Evolutionary conservation across 2,888 invertebrate genomes (phyloP), one percentile per base, ranked within the genome.

Genomic region (Volucella inanis): DNA sequence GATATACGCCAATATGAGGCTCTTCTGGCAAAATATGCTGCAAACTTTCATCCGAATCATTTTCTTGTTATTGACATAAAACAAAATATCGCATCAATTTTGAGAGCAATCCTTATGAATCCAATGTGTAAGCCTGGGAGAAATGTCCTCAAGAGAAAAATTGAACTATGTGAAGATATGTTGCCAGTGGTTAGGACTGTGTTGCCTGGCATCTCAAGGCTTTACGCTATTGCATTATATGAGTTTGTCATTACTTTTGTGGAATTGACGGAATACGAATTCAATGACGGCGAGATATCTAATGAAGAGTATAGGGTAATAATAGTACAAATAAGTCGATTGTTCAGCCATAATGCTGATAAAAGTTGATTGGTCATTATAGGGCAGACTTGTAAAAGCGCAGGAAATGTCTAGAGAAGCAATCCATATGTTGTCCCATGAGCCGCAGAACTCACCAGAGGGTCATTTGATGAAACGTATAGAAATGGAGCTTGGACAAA

Each of bases 391-490:
- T 3, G 22, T 61, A 0, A 64, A 54, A 47, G 94, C 94, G 0
- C 94, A 94, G 87, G 92, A 90, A 83, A 92, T 93, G 85, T 91
- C 96, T 14, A 94, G 94, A 88, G 93, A 93, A 77, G 93, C 95
- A 0, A 90, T 95, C 14, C 93, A 93, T 87, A 94, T 95, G 92
- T 91, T 96, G 18, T 92, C 95, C 15, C 94, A 95, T 77, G 96
- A 96, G 90, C 96, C 96, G 0, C 91, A 93, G 0, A 93, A 94
- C 67, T 95, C 96, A n/a, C 95, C 96, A 0, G 96, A 96, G 90
- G 96, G 96, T 0, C 90, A 90, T 68, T 78, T 91, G n/a, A 87
- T 87, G 41, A 88, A 90, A 49, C 89, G 91, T 38, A 89, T 91
- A 15, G 75, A 84, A 11, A 88, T 91, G 82, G 90, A 90, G 12